Base-by-base conservation (phyloP, 2,113 vertebrate genomes). In the Nannospalax galili region DNA sequence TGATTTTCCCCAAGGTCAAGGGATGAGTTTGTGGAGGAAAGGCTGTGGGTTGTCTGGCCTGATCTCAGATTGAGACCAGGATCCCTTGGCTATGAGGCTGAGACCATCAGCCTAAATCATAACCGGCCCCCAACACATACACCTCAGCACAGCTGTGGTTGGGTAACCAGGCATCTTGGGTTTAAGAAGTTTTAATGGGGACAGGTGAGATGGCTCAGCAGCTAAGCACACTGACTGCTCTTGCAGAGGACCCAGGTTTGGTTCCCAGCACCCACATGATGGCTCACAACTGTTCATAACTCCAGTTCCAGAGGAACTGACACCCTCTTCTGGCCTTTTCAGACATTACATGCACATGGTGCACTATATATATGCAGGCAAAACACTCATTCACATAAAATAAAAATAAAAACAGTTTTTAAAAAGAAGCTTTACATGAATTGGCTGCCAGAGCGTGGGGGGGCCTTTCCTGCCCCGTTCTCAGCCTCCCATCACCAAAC, bases 1-100 rank as follows among this genome's bases (percentile, higher is more conserved):
- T n/a, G 56, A 70, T 93, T 88, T 93, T 91, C 94, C 85, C 72
- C 90, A 88, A 95, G 97, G 95, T 91, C 37, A 17, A 64, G 45
- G 74, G 87, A 93, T 72, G 32, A 26, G 72, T 64, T 74, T 90
- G 37, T 24, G 40, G 72, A 64, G n/a, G 69, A 6, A 28, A 62
- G 17, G 62, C 72, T 30, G 78, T 82, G 64, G 58, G 78, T n/a
- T 73, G 82, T 60, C 69, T 78, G 80, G 70, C 95, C 93, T 5
- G 0, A 35, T 45, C 15, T 90, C 19, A 1, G 19, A 17, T 56
- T 20, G 35, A 40, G 35, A 42, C 35, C 64, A 64, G 81, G 80
- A 58, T 16, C 16, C 37, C 72, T 5, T 24, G 8, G 58, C 52
- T 8, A 0, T 1, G n/a, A 52, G 40, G 58, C 70, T 42, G 16